These are phyloP conservation scores for Meandrina meandrites DNA, from an alignment of 92 coral and sea anemone species.

Conservation along the genomic window DNA sequence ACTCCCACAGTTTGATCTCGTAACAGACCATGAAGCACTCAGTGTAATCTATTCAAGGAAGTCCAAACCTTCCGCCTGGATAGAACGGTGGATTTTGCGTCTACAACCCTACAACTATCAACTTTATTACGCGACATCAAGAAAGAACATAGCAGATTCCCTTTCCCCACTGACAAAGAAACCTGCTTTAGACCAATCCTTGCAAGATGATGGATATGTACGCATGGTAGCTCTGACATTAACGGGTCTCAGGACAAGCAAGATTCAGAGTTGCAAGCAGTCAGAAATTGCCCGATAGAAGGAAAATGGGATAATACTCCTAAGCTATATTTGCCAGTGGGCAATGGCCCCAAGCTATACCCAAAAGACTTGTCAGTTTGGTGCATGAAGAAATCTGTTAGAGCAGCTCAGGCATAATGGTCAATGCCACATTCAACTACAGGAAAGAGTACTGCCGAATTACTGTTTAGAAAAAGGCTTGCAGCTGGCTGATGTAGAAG, in stretches of 20 bases:
- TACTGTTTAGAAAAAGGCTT: too few relatives aligned
- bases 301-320: neutral
- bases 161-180: neutral
- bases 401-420: too few relatives aligned
- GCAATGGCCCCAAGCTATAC: neutral
- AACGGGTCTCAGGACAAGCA: neutral
- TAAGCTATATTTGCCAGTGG: neutral
- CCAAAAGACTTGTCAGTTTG: too few relatives aligned
- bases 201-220: neutral
- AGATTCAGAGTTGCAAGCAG: too few relatives aligned
- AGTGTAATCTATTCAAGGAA: neutral
- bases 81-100: neutral
- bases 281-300: neutral
- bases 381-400: too few relatives aligned
- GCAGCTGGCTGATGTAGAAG: too few relatives aligned
- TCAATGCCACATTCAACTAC: too few relatives aligned
- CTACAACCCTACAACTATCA: neutral
- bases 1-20: neutral
- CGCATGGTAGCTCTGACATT: neutral
- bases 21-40: neutral
- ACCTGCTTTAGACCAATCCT: neutral
- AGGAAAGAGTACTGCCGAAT: too few relatives aligned
- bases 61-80: neutral
- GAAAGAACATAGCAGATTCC: neutral
- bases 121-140: neutral